Evolutionary conservation across 2,888 invertebrate species (phyloP).

Genomic region (Rosalia funebris): DNA sequence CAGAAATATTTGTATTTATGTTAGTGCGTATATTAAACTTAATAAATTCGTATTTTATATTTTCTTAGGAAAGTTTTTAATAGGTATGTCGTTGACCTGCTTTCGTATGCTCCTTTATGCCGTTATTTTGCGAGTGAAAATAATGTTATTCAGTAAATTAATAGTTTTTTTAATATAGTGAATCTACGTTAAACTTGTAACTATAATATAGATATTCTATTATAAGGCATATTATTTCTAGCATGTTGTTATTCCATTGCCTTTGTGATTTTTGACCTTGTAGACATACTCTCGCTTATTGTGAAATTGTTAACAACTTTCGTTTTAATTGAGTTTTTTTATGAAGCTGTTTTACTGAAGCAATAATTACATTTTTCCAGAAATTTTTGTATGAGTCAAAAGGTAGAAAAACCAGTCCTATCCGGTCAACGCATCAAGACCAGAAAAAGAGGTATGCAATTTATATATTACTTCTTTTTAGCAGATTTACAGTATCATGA

Average conservation of each 20-base stretch:
- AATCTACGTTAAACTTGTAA: background rate
- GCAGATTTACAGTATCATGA: too few species aligned
- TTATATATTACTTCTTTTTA: too few species aligned
- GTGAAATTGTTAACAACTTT: constrained; percentile 10
- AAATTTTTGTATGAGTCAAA: constrained; percentile 97
- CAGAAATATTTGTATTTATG: too few species aligned
- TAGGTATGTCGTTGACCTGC: constrained; percentile 52
- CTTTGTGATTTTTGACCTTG: constrained; percentile 18
- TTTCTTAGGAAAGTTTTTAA: constrained; percentile 3
- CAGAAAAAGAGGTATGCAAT: constrained; percentile 94
- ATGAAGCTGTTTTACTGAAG: constrained; percentile 6
- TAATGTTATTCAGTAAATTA: constrained; percentile 9
- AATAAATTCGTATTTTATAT: background rate
- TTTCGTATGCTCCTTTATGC: constrained; percentile 45
- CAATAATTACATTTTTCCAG: constrained; percentile 57
- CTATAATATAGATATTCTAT: background rate
- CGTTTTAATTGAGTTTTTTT: background rate
- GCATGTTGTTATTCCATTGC: background rate
- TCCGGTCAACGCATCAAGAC: constrained; percentile 99
- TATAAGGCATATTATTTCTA: background rate
- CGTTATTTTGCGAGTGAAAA: constrained; percentile 46
- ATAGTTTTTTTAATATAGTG: background rate
- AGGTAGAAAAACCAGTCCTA: constrained; percentile 99
- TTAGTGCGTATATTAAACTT: constrained; percentile 1
- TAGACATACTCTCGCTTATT: constrained; percentile 7